Base-by-base conservation (phyloP, 2,113 vertebrate genomes). In the Heliornis fulica region DNA sequence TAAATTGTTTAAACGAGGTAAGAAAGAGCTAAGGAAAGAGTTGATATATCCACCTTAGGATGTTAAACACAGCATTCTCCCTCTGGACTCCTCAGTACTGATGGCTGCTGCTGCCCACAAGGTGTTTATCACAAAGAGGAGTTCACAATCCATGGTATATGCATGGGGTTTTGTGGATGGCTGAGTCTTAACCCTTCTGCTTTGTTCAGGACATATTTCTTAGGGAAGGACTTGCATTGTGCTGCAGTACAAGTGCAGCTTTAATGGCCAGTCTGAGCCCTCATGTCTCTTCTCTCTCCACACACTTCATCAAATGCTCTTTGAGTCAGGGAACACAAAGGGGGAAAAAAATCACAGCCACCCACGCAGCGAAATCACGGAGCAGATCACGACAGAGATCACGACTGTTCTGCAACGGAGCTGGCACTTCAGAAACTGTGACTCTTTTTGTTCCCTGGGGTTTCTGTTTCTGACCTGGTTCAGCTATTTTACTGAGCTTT, bases 21-120 rank as follows among this genome's bases (percentile, higher is more conserved):
- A 41, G 54, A 56, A 45, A 45, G 56, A 74, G 22, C 21, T 22
- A 7, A 65, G 25, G 13, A 28, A 45, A 50, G 31, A 38, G 20
- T 5, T 16, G 17, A 6, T 19, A 4, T 3, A 38, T 7, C 14
- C 36, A 45, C 20, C 22, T 14, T 59, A 26, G 15, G 43, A 51
- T 1, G 5, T 25, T n/a, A 46, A 83, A 28, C 25, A 7, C 1
- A 2, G 5, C 1, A 1, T 53, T 56, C 8, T 56, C 53, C 23
- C 13, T 13, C 10, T 12, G 20, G n/a, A 13, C 36, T 34, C 22
- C 28, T 15, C 19, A 38, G 34, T 28, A 15, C 29, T 10, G 15
- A 40, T 23, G 38, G 57, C 28, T 31, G 26, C 60, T 50, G 41
- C 60, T 69, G 46, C 69, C 29, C 71, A 38, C 18, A 19, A 1